Percentiles rank a stretch among this genome's conserved stretches.
These are phyloP conservation scores for Ornithorhynchus anatinus DNA, from an alignment of 2,113 vertebrate genomes.

Conservation along the genomic window DNA sequence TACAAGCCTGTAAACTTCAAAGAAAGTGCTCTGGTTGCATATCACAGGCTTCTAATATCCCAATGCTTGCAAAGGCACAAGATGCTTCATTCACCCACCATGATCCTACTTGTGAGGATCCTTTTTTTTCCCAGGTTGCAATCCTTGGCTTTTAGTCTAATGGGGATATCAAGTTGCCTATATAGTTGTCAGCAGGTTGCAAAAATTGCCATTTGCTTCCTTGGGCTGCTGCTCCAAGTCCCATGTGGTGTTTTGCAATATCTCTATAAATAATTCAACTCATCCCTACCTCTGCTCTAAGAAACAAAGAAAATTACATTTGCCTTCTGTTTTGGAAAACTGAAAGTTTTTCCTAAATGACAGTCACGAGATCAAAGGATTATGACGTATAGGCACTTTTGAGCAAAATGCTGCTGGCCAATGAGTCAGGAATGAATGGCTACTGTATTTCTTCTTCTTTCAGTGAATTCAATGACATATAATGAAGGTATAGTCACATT, in stretches of 20 bases:
- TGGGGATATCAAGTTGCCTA: background rate
- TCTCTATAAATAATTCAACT: conserved; percentile 35
- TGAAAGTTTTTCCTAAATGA: conserved; percentile 31
- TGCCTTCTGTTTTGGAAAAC: conserved; percentile 45
- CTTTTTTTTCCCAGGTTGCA: conserved; percentile 19
- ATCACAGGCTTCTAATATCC: conserved; percentile 1
- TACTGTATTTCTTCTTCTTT: background rate
- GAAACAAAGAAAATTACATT: conserved; percentile 32
- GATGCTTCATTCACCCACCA: background rate
- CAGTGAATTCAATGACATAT: background rate
- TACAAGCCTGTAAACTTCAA: background rate
- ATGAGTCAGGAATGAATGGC: conserved; percentile 19
- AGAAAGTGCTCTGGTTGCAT: background rate
- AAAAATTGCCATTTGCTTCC: background rate
- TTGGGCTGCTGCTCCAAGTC: background rate
- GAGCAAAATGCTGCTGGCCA: conserved; percentile 6
- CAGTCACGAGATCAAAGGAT: conserved; percentile 41
- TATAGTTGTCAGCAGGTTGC: conserved; percentile 26
- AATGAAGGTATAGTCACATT: background rate
- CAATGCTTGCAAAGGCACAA: conserved; percentile 9
- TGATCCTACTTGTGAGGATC: conserved; percentile 11
- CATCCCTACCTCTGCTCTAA: conserved; percentile 19
- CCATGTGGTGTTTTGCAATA: conserved; percentile 33
- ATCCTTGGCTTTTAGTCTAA: background rate
- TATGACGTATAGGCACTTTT: background rate